Base-by-base conservation (phyloP, 2,797 vertebrate genomes). In the Crenuchus spilurus region DNA sequence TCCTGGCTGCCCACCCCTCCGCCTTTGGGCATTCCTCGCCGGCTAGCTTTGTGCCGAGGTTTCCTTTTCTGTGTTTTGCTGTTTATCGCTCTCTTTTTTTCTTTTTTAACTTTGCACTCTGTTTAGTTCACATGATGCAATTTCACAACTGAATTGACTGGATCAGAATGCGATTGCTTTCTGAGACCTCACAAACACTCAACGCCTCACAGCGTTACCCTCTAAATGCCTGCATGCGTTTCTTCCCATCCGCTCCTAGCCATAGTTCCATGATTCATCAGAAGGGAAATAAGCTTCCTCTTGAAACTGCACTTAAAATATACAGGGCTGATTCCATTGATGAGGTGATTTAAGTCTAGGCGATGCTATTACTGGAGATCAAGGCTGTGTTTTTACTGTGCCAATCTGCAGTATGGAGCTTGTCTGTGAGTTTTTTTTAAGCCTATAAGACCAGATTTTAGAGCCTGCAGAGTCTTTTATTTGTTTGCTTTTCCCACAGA, bases 331-430 rank as follows among this genome's bases (percentile, higher is more conserved):
- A 60, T 5, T 35, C 9, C 18, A 60, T 2, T 51, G 57, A 35
- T 20, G 16, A 35, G 9, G 9, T 4, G 6, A 35, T 33, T 35
- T 14, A 9, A 35, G 13, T 26, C 13, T 3, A 7, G 26, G 3
- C 9, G 8, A 11, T 10, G n/a, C 31, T 37, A 37, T 60, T 22
- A 60, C 2, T 1, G n/a, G 4, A 54, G 30, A 28, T 26, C 24
- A 7, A 30, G 51, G 26, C 14, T 55, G n/a, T 30, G 26, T 54
- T 31, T 54, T 54, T 54, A 16, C 6, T 6, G 9, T 9, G 16
- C 30, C 14, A 33, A 66, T 78, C 55, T 82, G 84, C 87, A 76
- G 49, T 39, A 16, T 39, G 78, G 78, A 16, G 58, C 77, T 86
- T 85, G 16, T 18, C 5, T 42, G 3, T 42, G n/a, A n/a, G n/a